phyloP scores from a whole-genome alignment of 1,140 invertebrate genomes.

The Laupala kohalensis region DNA sequence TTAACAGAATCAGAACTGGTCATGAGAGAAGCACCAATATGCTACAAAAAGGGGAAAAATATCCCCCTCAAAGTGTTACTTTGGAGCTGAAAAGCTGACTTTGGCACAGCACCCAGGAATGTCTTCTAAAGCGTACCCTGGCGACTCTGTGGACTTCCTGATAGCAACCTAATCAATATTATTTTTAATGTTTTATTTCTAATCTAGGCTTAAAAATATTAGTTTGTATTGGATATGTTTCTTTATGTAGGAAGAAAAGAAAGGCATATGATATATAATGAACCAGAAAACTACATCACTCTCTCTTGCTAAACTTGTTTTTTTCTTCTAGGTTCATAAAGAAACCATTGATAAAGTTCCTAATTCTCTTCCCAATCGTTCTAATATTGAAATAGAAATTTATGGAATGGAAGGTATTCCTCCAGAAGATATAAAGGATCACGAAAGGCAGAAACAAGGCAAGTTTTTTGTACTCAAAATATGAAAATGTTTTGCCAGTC shows the following conservation, averaged over 20 bases:
- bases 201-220: not conserved
- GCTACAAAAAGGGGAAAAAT: too few relatives aligned
- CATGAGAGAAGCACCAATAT: too few relatives aligned
- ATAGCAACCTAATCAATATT: too few relatives aligned
- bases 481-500: too few relatives aligned
- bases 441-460: slow-evolving; percentile 73
- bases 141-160: too few relatives aligned
- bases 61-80: too few relatives aligned
- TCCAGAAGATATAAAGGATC: slow-evolving; percentile 82
- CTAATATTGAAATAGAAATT: slow-evolving; percentile 99
- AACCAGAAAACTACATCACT: not conserved
- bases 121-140: too few relatives aligned
- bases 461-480: too few relatives aligned
- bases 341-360: slow-evolving; percentile 99
- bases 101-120: too few relatives aligned
- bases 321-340: slow-evolving; percentile 76
- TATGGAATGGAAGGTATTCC: slow-evolving; percentile 99
- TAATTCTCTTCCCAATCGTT: slow-evolving; percentile 92
- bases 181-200: not conserved
- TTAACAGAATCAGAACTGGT: too few relatives aligned
- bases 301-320: not conserved
- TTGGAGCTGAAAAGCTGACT: too few relatives aligned
- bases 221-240: not conserved
- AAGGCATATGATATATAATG: not conserved
- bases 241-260: too few relatives aligned